Evolutionary conservation across 2,113 vertebrate genomes (phyloP).

Genomic region (Periophthalmodon schlosseri): DNA sequence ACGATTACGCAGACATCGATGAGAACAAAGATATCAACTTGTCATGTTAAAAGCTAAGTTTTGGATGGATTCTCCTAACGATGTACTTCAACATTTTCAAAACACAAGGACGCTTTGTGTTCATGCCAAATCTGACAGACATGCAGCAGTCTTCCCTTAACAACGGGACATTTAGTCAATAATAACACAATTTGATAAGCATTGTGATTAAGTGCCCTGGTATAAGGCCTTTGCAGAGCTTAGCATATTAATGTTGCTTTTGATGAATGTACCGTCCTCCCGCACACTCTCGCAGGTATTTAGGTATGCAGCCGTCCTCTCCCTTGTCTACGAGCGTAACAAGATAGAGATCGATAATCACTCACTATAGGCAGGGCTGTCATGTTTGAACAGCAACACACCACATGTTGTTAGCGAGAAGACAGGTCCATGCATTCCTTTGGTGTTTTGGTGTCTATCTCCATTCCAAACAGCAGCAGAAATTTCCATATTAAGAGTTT

Average conservation of each 20-base stretch:
- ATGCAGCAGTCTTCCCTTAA: neutral
- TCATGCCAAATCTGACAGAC: neutral
- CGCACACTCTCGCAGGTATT: conserved; percentile 19
- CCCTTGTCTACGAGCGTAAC: conserved; percentile 5
- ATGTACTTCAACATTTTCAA: neutral
- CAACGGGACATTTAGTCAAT: conserved; percentile 27
- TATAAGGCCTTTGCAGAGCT: neutral
- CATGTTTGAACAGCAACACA: neutral
- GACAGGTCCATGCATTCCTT: no score
- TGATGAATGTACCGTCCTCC: conserved; percentile 13
- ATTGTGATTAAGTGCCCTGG: conserved; percentile 21
- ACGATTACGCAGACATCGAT: no score
- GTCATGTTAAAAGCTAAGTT: neutral
- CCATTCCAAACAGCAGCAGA: neutral
- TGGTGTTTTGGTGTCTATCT: no score
- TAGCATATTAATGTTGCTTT: conserved; percentile 26
- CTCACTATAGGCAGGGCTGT: conserved; percentile 4
- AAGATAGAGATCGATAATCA: conserved; percentile 21
- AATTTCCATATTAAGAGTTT: neutral
- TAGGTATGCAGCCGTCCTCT: conserved; percentile 6
- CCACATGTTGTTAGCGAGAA: neutral
- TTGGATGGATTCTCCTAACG: neutral
- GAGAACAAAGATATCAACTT: neutral
- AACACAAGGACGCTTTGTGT: neutral
- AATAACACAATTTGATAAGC: conserved; percentile 15